Conservation (phyloP, 2,113 vertebrate species). For the Vulpes lagopus region DNA sequence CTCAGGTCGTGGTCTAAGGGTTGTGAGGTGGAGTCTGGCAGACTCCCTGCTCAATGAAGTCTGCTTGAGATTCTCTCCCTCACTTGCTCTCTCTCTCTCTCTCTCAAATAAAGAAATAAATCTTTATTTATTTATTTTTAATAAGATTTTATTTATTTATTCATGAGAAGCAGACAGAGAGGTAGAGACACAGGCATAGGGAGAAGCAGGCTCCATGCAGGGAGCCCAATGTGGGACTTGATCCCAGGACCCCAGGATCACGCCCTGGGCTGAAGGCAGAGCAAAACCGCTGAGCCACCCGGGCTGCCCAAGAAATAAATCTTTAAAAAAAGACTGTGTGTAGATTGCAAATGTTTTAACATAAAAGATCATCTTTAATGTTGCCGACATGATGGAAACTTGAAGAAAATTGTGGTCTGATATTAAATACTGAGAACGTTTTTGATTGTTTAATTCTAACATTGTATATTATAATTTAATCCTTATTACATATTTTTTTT, state of each 20-base stretch:
- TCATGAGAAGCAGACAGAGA: too few species aligned
- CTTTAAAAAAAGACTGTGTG: background rate
- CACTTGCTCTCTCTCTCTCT: background rate
- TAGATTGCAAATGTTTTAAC: conserved; percentile 45
- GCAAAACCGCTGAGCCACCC: too few species aligned
- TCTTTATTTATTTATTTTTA: background rate
- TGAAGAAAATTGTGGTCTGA: conserved; percentile 52
- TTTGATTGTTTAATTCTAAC: conserved; percentile 9
- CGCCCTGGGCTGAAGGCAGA: too few species aligned
- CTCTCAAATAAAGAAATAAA: background rate
- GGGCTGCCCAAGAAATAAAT: background rate
- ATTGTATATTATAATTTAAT: conserved; percentile 21
- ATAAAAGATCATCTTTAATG: background rate
- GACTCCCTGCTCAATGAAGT: background rate
- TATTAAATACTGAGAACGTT: background rate
- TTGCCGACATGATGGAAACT: background rate
- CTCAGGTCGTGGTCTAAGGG: background rate
- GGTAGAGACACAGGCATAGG: too few species aligned
- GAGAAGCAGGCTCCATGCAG: too few species aligned
- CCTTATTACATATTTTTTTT: background rate
- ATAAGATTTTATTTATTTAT: too few species aligned
- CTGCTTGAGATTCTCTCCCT: background rate
- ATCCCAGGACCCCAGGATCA: too few species aligned
- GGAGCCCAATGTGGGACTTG: too few species aligned
- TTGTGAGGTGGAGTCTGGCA: background rate